Evolutionary conservation across 2,797 vertebrate species (phyloP), one percentile per base, ranked within the genome.

Genomic region (Cyprinodon diabolis): DNA sequence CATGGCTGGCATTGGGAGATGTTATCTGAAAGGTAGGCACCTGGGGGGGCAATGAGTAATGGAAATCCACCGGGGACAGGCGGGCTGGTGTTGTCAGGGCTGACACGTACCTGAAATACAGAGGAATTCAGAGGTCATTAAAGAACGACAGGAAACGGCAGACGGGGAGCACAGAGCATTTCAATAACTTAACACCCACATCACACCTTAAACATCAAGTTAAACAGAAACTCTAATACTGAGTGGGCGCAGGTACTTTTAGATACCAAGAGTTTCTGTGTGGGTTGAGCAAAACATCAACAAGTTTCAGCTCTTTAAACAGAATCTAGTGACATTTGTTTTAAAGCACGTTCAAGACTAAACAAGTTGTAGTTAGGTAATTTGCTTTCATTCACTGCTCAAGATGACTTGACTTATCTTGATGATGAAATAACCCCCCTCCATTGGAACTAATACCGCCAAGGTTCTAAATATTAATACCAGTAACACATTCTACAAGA

Each of bases 11-110:
- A 89, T 97, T 98, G 66, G 96, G 97, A 55, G 97, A 97, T 43
- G 98, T 98, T 95, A 99, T 98, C 95, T 99, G 97, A 63, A 99
- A 98, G 88, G 96, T 98, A 90, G 97, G 97, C 95, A 98, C 96
- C 96, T 97, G 96, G 13, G 96, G 93, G 79, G 97, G 94, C 93
- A 98, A 94, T 81, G 97, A 97, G 94, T 97, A 99, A 93, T 97
- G 97, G 95, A 98, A 96, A 93, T 99, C 97, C 83, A 98, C 97
- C 0, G 98, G 98, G 0, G 98, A 99, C 85, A 98, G 96, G 87
- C 95, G 97, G 67, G 97, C 97, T 84, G 98, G 98, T 71, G 98
- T 99, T 82, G 98, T 99, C 94, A 99, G 93, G 66, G 98, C 98
- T 1, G 98, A 99, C 93, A 99, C 97, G 0, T 98, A 99, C 93